A percentile compares a stretch with the other conserved stretches of the same genome.
Conservation (phyloP, 2,888 invertebrate genomes). For the Netelia fuscicornis region DNA sequence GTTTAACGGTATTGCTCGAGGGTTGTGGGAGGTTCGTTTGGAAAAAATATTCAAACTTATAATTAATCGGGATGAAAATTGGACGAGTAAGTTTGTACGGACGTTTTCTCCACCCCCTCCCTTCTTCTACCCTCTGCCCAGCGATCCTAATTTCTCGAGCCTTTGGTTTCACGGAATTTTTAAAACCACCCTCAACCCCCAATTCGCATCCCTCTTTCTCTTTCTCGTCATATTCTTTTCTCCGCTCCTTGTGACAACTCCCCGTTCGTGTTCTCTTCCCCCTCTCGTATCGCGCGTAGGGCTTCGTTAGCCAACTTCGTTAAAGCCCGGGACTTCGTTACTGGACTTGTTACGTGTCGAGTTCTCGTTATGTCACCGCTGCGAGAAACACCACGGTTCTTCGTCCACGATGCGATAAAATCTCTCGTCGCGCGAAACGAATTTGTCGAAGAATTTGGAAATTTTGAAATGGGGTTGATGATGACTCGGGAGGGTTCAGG, state of each 20-base stretch:
- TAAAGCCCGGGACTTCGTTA: slow-evolving; percentile 64
- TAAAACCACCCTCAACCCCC: not conserved
- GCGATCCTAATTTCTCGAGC: slow-evolving; percentile 61
- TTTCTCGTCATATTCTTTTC: slow-evolving; percentile 30
- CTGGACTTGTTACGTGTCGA: slow-evolving; percentile 63
- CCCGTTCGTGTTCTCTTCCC: slow-evolving; percentile 40
- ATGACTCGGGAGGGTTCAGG: not conserved
- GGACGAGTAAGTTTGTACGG: slow-evolving; percentile 26
- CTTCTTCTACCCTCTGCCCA: not conserved
- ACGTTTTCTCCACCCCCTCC: slow-evolving; percentile 14
- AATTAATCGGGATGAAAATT: slow-evolving; percentile 64
- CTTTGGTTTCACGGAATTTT: slow-evolving; percentile 60
- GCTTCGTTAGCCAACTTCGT: slow-evolving; percentile 67
- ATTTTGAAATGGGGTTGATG: slow-evolving; percentile 27
- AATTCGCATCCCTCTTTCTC: not conserved
- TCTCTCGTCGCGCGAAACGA: slow-evolving; percentile 34
- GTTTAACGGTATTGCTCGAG: slow-evolving; percentile 4
- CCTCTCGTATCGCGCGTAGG: slow-evolving; percentile 13
- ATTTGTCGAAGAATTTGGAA: slow-evolving; percentile 61
- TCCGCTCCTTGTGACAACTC: not conserved
- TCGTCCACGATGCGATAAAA: slow-evolving; percentile 41
- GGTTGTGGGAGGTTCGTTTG: not conserved
- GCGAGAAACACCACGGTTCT: slow-evolving; percentile 9
- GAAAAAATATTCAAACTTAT: slow-evolving; percentile 47
- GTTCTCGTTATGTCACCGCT: slow-evolving; percentile 51